A percentile compares a stretch with the other conserved stretches of the same genome.
phyloP scores from a whole-genome alignment of 2,888 invertebrate genomes.

The Thalpophila matura region DNA sequence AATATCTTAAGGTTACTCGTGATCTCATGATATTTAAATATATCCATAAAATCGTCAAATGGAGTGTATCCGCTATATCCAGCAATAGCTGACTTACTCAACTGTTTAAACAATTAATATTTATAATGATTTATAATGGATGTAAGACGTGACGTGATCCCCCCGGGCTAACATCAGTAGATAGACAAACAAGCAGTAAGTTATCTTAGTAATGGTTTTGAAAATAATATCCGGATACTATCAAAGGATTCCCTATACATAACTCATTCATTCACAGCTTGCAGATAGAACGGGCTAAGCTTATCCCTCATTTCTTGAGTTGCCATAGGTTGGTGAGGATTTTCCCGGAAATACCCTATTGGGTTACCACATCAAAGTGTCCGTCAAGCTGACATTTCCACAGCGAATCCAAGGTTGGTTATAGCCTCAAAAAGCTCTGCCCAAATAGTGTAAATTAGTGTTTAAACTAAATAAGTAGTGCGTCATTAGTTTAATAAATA shows the following conservation, averaged over 20 bases:
- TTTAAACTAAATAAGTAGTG: too few relatives aligned
- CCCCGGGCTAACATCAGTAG: background rate
- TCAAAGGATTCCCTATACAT: background rate
- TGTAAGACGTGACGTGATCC: background rate
- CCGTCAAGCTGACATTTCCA: too few relatives aligned
- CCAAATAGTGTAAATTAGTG: too few relatives aligned
- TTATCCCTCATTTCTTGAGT: too few relatives aligned
- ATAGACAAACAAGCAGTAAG: constrained; percentile 4
- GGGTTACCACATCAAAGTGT: too few relatives aligned
- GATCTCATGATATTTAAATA: constrained; percentile 22
- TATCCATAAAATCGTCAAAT: background rate
- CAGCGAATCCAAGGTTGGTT: too few relatives aligned
- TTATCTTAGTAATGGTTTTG: background rate
- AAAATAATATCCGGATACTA: background rate
- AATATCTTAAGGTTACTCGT: background rate
- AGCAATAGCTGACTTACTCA: constrained; percentile 2
- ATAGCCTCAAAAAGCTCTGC: too few relatives aligned
- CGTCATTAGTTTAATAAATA: too few relatives aligned
- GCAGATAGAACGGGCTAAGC: too few relatives aligned
- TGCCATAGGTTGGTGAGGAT: too few relatives aligned
- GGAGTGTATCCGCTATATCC: background rate
- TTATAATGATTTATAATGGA: constrained; percentile 17
- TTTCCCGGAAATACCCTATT: too few relatives aligned
- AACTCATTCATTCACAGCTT: too few relatives aligned
- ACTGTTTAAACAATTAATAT: constrained; percentile 14